A percentile compares a stretch with the other conserved stretches of the same genome.
phyloP scores from a whole-genome alignment of 2,797 vertebrate species.

The Pangasius sanitwongsei region DNA sequence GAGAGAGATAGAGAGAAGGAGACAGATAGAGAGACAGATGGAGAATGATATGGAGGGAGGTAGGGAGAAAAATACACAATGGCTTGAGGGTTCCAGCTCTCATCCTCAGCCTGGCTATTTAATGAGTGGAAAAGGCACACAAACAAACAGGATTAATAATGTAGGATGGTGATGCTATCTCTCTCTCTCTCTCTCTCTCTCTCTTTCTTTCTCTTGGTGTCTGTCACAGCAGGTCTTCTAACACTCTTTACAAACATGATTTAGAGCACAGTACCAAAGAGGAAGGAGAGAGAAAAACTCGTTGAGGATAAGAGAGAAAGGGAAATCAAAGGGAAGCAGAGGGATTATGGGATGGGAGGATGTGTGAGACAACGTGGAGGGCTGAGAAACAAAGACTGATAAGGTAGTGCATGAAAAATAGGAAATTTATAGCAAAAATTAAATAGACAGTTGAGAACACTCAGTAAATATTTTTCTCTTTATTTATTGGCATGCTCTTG shows the following conservation, averaged over 20 bases:
- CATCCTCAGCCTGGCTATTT: slow-evolving; percentile 49
- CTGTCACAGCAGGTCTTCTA: slow-evolving; percentile 55
- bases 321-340: slow-evolving; percentile 44
- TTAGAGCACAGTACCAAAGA: slow-evolving; percentile 43
- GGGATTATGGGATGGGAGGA: slow-evolving; percentile 34
- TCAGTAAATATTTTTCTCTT: not conserved
- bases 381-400: slow-evolving; percentile 32
- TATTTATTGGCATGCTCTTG: not conserved
- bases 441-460: slow-evolving; percentile 4
- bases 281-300: slow-evolving; percentile 3
- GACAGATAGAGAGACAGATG: slow-evolving; percentile 40
- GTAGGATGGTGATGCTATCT: slow-evolving; percentile 37
- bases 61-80: slow-evolving; percentile 43
- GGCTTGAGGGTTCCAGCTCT: slow-evolving; percentile 49
- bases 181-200: not conserved
- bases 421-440: slow-evolving; percentile 14
- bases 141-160: slow-evolving; percentile 62
- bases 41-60: slow-evolving; percentile 39
- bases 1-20: slow-evolving; percentile 39
- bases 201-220: slow-evolving; percentile 25
- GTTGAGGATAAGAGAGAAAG: slow-evolving; percentile 46
- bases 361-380: slow-evolving; percentile 34
- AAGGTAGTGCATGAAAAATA: slow-evolving; percentile 26
- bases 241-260: slow-evolving; percentile 58
- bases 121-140: slow-evolving; percentile 54